Percentiles rank a stretch among this genome's conserved stretches.
These are phyloP conservation scores for Drosophila sulfurigaster DNA, from an alignment of 1,140 invertebrate species.

Conservation along the genomic window DNA sequence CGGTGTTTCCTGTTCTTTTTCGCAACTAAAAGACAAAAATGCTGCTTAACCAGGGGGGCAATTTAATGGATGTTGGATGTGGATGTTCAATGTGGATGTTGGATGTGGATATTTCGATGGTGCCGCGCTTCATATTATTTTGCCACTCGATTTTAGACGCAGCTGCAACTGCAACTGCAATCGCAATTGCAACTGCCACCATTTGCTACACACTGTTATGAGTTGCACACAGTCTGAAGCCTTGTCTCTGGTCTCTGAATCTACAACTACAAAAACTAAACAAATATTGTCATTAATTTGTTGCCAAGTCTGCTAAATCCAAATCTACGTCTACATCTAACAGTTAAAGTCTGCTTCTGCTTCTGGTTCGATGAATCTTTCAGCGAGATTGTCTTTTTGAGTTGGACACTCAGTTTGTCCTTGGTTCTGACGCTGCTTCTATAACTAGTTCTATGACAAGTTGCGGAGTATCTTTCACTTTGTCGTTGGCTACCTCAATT, in stretches of 20 bases:
- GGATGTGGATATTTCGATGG: constrained; percentile 56
- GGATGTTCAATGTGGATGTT: constrained; percentile 1
- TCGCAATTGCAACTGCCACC: constrained; percentile 45
- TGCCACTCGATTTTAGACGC: constrained; percentile 49
- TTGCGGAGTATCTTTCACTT: constrained; percentile 20
- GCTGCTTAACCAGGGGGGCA: constrained; percentile 71
- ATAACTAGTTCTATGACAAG: constrained; percentile 3
- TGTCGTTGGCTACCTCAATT: neutral
- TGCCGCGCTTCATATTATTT: constrained; percentile 41
- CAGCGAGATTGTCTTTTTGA: no score
- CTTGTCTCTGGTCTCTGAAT: neutral
- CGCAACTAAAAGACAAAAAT: constrained; percentile 72
- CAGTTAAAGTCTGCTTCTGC: no score
- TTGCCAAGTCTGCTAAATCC: no score
- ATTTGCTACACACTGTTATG: constrained; percentile 41
- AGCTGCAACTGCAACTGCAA: constrained; percentile 43
- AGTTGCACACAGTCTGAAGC: neutral
- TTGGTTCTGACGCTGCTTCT: neutral
- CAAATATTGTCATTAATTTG: no score
- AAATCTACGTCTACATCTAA: no score
- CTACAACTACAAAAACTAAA: no score
- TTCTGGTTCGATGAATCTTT: no score
- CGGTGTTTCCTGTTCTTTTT: constrained; percentile 80
- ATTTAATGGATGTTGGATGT: constrained; percentile 70
- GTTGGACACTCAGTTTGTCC: neutral